Base-by-base conservation (phyloP, 2,888 invertebrate species). In the Entomobrya multifasciata region DNA sequence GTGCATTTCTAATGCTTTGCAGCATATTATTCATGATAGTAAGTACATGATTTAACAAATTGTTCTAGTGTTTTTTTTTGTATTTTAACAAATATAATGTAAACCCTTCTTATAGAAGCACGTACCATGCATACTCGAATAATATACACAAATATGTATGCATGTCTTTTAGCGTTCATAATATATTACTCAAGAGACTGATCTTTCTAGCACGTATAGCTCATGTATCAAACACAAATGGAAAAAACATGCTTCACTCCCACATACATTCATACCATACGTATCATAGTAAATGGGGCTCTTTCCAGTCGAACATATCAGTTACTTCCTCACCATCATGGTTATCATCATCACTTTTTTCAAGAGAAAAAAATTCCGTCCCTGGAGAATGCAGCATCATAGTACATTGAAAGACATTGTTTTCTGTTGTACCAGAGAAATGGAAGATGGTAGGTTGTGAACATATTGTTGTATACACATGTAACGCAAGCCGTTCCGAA, bases 181-280 rank as follows among this genome's bases (percentile, higher is more conserved):
- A n/a, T n/a, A 67, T 44, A 6, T 67, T 44, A 44, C 67, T 44
- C 0, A 67, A 44, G 17, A 8, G 41, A 17, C 2, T 22, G 1
- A 67, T 67, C 57, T 10, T 27, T 57, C 55, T 57, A 30, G 41
- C 78, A 79, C 78, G 78, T 79, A 72, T 81, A 57, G 52, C 72
- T 72, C 81, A 57, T 81, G 81, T 47, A 81, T 81, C 72, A 81
- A 60, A 57, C 27, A 60, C 27, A 81, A 81, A 81, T 81, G 72
- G 20, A 57, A 60, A 81, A 72, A 81, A 72, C 70, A 72, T 72
- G 72, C 70, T 81, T 57, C 41, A 44, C 60, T 60, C 44, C 8
- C 4, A 36, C 36, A 36, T 8, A 36, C 36, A 36, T 8, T 36
- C 36, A 36, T 36, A 36, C 36, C n/a, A n/a, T n/a, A n/a, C n/a